These are phyloP conservation scores for Zygogramma bicolorata DNA, from an alignment of 2,888 invertebrate genomes.

Conservation along the genomic window DNA sequence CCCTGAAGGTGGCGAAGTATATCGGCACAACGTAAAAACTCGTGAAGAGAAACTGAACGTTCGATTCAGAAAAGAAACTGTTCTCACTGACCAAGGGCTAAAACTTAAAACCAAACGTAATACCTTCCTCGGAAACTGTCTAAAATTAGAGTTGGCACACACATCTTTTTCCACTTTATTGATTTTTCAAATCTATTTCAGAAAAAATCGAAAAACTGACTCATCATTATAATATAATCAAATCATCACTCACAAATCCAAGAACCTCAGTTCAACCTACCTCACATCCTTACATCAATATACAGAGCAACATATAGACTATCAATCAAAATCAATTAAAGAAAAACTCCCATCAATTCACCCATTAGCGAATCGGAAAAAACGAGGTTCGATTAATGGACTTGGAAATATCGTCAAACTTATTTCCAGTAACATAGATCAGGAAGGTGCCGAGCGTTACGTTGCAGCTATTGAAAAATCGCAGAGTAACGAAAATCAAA, in stretches of 20 bases:
- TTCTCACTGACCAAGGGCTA: not conserved
- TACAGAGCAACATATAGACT: not conserved
- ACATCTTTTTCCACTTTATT: no score
- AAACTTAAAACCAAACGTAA: not conserved
- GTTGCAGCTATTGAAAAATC: no score
- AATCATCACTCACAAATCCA: not conserved
- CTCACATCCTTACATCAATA: not conserved
- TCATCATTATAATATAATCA: no score
- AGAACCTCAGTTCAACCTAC: not conserved
- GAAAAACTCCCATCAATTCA: not conserved
- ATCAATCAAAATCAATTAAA: not conserved
- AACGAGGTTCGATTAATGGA: not conserved
- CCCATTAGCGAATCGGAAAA: not conserved
- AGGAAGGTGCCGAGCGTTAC: no score
- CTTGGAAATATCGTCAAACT: not conserved
- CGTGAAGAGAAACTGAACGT: not conserved
- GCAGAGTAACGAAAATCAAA: no score
- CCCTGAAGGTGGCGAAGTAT: not conserved
- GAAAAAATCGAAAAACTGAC: no score
- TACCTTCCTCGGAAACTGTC: no score
- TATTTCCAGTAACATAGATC: not conserved
- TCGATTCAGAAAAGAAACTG: conserved; percentile 1
- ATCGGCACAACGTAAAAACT: conserved; percentile 1
- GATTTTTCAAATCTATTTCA: no score
- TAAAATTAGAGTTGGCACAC: no score